Conservation (phyloP, 2,888 invertebrate species). For the Brachyptera putata region DNA sequence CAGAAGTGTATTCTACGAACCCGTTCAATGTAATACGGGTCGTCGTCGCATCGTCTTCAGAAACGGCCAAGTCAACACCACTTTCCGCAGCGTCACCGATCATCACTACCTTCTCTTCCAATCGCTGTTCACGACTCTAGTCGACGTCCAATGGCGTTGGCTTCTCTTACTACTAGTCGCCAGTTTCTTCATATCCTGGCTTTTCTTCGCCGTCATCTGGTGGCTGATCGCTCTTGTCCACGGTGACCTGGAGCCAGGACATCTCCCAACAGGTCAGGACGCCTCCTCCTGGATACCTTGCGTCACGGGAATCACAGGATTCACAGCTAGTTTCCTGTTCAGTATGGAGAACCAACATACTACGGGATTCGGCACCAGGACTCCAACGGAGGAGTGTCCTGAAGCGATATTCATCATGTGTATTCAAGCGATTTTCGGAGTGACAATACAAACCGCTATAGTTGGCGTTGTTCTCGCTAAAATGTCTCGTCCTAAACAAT, state of each 20-base stretch:
- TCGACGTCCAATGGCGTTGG: slow-evolving; percentile 71
- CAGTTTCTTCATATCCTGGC: slow-evolving; percentile 68
- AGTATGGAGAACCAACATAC: slow-evolving; percentile 83
- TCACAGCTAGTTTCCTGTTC: slow-evolving; percentile 66
- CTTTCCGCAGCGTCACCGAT: not conserved
- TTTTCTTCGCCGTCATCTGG: slow-evolving; percentile 72
- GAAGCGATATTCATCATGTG: slow-evolving; percentile 81
- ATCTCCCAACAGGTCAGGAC: too few species aligned
- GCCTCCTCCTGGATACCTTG: slow-evolving; percentile 47
- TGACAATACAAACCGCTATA: slow-evolving; percentile 58
- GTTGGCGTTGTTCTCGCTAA: slow-evolving; percentile 70
- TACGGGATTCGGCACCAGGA: slow-evolving; percentile 78
- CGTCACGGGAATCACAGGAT: slow-evolving; percentile 50
- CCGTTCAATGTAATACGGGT: too few species aligned
- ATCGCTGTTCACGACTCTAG: slow-evolving; percentile 61
- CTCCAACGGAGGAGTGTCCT: slow-evolving; percentile 77
- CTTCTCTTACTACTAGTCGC: slow-evolving; percentile 58
- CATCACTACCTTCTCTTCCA: slow-evolving; percentile 47
- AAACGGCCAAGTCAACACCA: not conserved
- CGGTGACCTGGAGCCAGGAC: slow-evolving; percentile 64
- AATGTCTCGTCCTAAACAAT: slow-evolving; percentile 69
- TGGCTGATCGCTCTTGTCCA: slow-evolving; percentile 69
- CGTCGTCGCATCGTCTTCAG: not conserved
- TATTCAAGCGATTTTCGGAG: slow-evolving; percentile 52
- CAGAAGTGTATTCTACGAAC: too few species aligned